A percentile compares a stretch with the other conserved stretches of the same genome.
Conservation (phyloP, 2,113 vertebrate species). For the Brachionichthys hirsutus region DNA sequence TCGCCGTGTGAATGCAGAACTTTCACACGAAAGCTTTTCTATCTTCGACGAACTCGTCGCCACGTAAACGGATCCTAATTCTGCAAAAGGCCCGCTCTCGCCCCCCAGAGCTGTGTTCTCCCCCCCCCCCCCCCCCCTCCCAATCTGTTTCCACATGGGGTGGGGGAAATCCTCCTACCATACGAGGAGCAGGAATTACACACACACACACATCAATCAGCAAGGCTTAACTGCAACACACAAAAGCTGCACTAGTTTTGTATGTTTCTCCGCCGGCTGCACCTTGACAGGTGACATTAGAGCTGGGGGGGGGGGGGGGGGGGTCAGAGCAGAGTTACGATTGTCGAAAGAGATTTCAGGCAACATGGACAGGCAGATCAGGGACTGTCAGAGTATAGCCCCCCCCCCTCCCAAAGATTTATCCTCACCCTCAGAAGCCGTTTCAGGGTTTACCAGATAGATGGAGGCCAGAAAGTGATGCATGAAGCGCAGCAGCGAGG, state of each 20-base stretch:
- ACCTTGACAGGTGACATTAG: conserved; percentile 49
- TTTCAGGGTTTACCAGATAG: conserved; percentile 64
- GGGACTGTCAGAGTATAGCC: conserved; percentile 58
- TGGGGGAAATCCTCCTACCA: conserved; percentile 78
- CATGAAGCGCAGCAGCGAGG: conserved; percentile 52
- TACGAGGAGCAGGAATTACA: conserved; percentile 78
- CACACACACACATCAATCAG: conserved; percentile 59
- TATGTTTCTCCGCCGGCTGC: conserved; percentile 37
- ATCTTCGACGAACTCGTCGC: no score
- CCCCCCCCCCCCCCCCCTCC: conserved; percentile 40
- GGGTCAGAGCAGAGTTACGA: conserved; percentile 52
- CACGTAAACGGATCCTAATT: conserved; percentile 14
- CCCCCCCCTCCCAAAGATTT: no score
- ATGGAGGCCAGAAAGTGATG: conserved; percentile 64
- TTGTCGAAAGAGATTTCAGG: conserved; percentile 60
- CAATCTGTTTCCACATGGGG: conserved; percentile 60
- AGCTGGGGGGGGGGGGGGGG: no score
- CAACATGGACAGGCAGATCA: conserved; percentile 59
- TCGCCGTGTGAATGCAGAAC: no score
- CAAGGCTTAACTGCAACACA: conserved; percentile 34
- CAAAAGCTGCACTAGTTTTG: conserved; percentile 27
- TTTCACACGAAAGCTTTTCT: no score
- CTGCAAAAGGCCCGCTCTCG: conserved; percentile 36
- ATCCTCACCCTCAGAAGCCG: conserved; percentile 55
- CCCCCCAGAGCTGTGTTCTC: conserved; percentile 12